Evolutionary conservation across 1,140 invertebrate species (phyloP).

Genomic region (Lepidurus couesii): DNA sequence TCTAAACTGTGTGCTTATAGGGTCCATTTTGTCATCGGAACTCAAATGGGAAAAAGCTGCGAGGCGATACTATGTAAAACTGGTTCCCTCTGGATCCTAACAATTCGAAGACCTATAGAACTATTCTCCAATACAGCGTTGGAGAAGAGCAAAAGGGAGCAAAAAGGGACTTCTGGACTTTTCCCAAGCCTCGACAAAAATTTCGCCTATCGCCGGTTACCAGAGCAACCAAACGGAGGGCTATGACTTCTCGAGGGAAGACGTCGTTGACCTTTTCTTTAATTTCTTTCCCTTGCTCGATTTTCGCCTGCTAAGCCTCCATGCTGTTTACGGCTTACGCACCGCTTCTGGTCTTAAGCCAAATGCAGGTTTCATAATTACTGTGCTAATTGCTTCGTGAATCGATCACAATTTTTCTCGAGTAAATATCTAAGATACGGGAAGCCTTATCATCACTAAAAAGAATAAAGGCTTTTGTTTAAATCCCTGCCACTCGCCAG

Average conservation of each 20-base stretch:
- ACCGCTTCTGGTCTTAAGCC: background rate
- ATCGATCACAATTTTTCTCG: too few relatives aligned
- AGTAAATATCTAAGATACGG: too few relatives aligned
- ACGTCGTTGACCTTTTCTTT: slow-evolving; percentile 12
- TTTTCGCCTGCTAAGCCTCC: background rate
- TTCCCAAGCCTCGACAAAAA: background rate
- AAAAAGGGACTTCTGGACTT: too few relatives aligned
- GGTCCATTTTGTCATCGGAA: background rate
- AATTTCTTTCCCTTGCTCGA: background rate
- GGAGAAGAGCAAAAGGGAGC: background rate
- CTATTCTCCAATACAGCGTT: background rate
- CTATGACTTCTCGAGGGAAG: background rate
- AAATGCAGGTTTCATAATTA: background rate
- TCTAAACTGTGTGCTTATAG: background rate
- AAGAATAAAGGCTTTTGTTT: too few relatives aligned
- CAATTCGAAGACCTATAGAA: background rate
- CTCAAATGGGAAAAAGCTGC: background rate
- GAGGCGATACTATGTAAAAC: background rate
- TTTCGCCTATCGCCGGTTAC: background rate
- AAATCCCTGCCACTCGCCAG: too few relatives aligned
- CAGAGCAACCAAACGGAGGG: background rate
- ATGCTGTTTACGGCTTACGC: too few relatives aligned
- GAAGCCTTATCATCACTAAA: too few relatives aligned
- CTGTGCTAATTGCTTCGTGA: too few relatives aligned
- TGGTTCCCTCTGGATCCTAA: slow-evolving; percentile 8